Evolutionary conservation across 1,140 invertebrate genomes (phyloP).

Genomic region (Lordiphosa mommai): DNA sequence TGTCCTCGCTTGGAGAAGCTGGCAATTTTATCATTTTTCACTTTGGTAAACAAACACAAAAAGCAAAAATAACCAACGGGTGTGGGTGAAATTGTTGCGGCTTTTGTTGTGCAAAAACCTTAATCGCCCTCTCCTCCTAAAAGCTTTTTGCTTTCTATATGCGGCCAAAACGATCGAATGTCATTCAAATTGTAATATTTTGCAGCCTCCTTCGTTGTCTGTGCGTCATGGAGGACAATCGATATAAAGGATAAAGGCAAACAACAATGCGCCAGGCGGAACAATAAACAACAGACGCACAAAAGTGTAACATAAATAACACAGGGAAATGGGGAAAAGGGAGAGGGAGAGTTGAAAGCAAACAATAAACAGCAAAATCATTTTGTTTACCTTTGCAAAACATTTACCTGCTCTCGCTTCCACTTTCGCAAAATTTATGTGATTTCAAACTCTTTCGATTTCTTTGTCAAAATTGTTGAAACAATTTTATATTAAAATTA

Average conservation of each 20-base stretch:
- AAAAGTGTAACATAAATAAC: slow-evolving; percentile 1
- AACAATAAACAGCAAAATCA: slow-evolving; percentile 30
- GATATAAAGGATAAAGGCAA: slow-evolving; percentile 51
- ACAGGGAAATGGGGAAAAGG: slow-evolving; percentile 1
- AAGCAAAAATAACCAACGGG: slow-evolving; percentile 14
- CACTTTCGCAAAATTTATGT: not conserved
- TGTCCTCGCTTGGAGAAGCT: slow-evolving; percentile 39
- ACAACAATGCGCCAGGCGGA: slow-evolving; percentile 40
- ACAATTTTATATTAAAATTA: not conserved
- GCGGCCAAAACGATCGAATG: slow-evolving; percentile 47
- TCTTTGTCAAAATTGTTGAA: not conserved
- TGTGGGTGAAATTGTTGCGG: slow-evolving; percentile 39
- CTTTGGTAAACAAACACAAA: slow-evolving; percentile 69
- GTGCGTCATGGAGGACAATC: slow-evolving; percentile 32
- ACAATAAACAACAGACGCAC: slow-evolving; percentile 33
- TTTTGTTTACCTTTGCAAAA: not conserved
- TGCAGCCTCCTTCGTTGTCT: slow-evolving; percentile 26
- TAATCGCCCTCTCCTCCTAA: slow-evolving; percentile 29
- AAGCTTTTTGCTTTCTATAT: not conserved
- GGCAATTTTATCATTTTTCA: slow-evolving; percentile 72
- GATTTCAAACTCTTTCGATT: not conserved
- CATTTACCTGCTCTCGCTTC: not conserved
- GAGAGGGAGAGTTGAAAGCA: slow-evolving; percentile 19
- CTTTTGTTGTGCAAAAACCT: slow-evolving; percentile 59
- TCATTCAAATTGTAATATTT: slow-evolving; percentile 54